Conservation (phyloP, 2,797 vertebrate species). For the Centropyge bicolor region DNA sequence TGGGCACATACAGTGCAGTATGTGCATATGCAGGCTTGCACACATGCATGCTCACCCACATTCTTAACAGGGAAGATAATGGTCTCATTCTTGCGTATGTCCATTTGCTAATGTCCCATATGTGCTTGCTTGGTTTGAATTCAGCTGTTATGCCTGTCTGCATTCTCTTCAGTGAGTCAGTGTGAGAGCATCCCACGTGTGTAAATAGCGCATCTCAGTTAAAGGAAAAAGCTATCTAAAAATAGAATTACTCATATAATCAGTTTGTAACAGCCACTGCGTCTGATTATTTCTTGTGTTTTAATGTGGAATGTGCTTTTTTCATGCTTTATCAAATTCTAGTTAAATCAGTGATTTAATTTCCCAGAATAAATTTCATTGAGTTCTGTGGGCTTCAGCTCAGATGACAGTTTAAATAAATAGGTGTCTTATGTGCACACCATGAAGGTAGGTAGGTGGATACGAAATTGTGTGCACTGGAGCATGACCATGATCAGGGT, state of each 20-base stretch:
- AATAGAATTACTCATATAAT: slow-evolving; percentile 24
- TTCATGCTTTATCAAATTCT: not conserved
- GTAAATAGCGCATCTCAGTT: slow-evolving; percentile 28
- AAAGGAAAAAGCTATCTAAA: slow-evolving; percentile 15
- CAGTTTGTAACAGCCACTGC: not conserved
- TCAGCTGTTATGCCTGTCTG: slow-evolving; percentile 25
- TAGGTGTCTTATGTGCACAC: not conserved
- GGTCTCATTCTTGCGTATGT: slow-evolving; percentile 37
- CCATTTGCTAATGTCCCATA: slow-evolving; percentile 59
- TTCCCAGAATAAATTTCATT: slow-evolving; percentile 2
- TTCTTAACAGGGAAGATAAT: slow-evolving; percentile 40
- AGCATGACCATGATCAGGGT: not conserved
- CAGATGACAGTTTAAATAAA: not conserved
- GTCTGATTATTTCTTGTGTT: slow-evolving; percentile 1
- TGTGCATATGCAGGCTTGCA: slow-evolving; percentile 28
- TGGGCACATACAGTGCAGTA: slow-evolving; percentile 10
- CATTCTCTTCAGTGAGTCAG: slow-evolving; percentile 41
- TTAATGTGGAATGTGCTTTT: slow-evolving; percentile 2
- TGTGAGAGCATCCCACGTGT: slow-evolving; percentile 26
- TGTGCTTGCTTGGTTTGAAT: slow-evolving; percentile 42
- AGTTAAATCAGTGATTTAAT: slow-evolving; percentile 11
- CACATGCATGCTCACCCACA: slow-evolving; percentile 19
- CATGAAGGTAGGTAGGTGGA: not conserved
- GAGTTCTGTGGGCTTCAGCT: not conserved
- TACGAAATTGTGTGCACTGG: not conserved